Conservation (phyloP, 2,113 vertebrate species). For the Plestiodon gilberti region DNA sequence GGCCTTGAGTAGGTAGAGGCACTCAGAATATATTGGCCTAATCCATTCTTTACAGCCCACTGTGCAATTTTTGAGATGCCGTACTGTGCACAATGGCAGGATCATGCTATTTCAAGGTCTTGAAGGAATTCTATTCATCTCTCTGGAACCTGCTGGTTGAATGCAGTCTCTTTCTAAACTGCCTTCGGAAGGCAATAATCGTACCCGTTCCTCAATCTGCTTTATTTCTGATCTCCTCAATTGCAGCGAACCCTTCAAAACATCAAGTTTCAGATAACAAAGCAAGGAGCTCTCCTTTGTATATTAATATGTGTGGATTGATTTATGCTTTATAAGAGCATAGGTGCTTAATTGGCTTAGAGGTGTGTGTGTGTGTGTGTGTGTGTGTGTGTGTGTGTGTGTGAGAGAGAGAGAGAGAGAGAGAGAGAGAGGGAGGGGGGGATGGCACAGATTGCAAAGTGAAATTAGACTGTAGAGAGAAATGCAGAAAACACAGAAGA, state of each 20-base stretch:
- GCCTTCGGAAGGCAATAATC: neutral
- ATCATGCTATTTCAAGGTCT: neutral
- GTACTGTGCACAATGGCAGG: neutral
- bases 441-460: neutral
- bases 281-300: neutral
- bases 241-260: slow-evolving; percentile 17
- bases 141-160: slow-evolving; percentile 9
- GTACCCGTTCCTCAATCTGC: neutral
- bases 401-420: neutral
- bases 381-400: too few relatives aligned
- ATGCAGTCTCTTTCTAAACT: neutral
- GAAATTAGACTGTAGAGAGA: neutral
- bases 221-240: neutral
- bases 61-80: neutral
- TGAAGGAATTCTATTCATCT: neutral
- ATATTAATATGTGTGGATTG: accelerated
- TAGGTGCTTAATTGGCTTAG: slow-evolving; percentile 2
- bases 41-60: neutral
- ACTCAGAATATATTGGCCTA: neutral
- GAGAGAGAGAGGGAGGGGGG: too few relatives aligned
- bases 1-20: too few relatives aligned
- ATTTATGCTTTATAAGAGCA: neutral
- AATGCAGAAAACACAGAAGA: slow-evolving; percentile 19
- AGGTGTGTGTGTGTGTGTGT: too few relatives aligned
- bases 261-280: neutral